phyloP scores from a whole-genome alignment of 2,797 vertebrate genomes.

The Todus mexicanus region DNA sequence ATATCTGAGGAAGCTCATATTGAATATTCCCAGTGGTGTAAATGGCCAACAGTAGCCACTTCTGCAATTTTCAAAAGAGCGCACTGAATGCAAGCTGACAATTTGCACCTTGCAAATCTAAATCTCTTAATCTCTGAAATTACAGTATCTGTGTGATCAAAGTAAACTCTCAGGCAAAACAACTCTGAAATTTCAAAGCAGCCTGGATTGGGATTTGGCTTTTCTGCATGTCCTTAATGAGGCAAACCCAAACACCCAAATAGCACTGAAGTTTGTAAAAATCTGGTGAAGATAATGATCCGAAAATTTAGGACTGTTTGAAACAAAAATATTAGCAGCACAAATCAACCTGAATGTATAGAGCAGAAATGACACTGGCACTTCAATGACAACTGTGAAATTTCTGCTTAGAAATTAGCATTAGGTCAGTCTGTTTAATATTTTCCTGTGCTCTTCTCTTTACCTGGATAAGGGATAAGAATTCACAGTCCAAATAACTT shows the following conservation, averaged over 20 bases:
- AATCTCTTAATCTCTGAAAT: not conserved
- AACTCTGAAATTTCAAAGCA: not conserved
- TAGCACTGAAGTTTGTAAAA: not conserved
- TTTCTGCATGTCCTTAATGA: not conserved
- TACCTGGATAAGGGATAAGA: not conserved
- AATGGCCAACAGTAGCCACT: not conserved
- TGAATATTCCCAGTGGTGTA: not conserved
- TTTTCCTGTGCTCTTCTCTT: not conserved
- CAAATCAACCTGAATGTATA: not conserved
- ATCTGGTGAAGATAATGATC: not conserved
- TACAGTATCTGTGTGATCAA: not conserved
- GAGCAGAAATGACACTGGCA: not conserved
- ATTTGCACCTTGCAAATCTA: not conserved
- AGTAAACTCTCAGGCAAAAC: not conserved
- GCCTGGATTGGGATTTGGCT: not conserved
- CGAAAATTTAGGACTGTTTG: not conserved
- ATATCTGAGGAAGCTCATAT: not conserved
- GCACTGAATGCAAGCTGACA: not conserved
- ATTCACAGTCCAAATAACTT: not conserved
- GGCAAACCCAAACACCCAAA: not conserved
- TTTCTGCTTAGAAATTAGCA: not conserved
- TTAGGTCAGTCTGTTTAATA: not conserved
- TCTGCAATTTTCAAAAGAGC: not conserved
- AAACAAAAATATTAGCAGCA: not conserved
- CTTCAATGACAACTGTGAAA: not conserved